Evolutionary conservation across 37 sponge, comb jelly and placozoan species (phyloP).

Genomic region (Hexactinellida sp.): DNA sequence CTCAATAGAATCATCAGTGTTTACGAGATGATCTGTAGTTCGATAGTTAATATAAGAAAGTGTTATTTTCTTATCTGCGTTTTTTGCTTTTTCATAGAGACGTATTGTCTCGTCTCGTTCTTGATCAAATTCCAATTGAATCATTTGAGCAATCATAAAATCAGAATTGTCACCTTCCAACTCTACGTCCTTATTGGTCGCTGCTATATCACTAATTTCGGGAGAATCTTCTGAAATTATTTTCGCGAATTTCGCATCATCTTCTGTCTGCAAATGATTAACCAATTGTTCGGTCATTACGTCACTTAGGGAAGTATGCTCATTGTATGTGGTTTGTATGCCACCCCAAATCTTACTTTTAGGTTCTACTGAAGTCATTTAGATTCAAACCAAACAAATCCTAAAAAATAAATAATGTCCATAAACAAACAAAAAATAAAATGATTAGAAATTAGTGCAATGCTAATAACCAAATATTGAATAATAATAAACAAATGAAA

Average conservation of each 20-base stretch:
- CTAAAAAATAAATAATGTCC: not conserved
- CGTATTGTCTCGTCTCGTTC: slow-evolving; percentile 39
- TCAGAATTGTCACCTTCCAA: slow-evolving; percentile 27
- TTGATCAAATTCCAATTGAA: slow-evolving; percentile 78
- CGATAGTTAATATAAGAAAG: not conserved
- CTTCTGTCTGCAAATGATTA: not conserved
- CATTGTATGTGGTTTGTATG: not conserved
- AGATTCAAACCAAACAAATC: not conserved
- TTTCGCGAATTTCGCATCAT: slow-evolving; percentile 6
- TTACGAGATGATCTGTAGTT: not conserved
- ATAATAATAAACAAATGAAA: no score
- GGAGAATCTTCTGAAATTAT: not conserved
- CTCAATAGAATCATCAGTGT: slow-evolving; percentile 3
- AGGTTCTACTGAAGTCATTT: slow-evolving; percentile 5
- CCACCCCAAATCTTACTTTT: slow-evolving; percentile 7
- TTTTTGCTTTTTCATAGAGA: slow-evolving; percentile 63
- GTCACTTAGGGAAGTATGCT: not conserved
- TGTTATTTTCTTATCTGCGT: slow-evolving; percentile 38
- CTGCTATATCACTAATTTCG: not conserved
- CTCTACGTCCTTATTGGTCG: not conserved
- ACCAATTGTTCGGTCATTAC: slow-evolving; percentile 1
- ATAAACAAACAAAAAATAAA: no score
- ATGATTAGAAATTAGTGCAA: no score
- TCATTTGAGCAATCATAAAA: slow-evolving; percentile 74
- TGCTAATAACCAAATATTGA: no score